Conservation (phyloP, 2,797 vertebrate genomes). For the Poeciliopsis turneri region DNA sequence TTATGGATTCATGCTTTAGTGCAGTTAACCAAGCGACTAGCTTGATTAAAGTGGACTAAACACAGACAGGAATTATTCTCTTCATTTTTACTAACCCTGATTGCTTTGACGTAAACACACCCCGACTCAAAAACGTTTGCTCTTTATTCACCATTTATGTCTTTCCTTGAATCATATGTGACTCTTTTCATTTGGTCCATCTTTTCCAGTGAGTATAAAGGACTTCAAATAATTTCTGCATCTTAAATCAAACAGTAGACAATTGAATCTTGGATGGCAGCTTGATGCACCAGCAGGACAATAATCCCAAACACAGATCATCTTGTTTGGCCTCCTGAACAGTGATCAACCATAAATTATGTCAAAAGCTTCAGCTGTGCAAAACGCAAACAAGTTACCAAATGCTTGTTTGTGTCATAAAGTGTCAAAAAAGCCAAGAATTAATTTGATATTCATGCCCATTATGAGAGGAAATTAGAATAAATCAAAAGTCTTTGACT, state of each 20-base stretch:
- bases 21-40: no score
- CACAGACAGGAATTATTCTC: constrained; percentile 45
- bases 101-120: constrained; percentile 26
- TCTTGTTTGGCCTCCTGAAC: neutral
- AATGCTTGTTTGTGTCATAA: neutral
- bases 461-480: neutral
- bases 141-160: neutral
- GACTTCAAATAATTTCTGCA: neutral
- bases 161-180: constrained; percentile 13
- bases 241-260: neutral
- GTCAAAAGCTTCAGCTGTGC: neutral
- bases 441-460: neutral
- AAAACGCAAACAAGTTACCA: neutral
- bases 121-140: constrained; percentile 34
- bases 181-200: neutral
- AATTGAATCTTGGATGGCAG: neutral
- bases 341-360: neutral
- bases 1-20: no score
- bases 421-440: neutral
- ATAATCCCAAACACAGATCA: neutral
- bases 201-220: neutral
- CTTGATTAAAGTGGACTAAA: no score
- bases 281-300: neutral
- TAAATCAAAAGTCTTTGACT: constrained; percentile 5
- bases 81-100: constrained; percentile 59